A percentile compares a stretch with the other conserved stretches of the same genome.
These are phyloP conservation scores for Myotis findleyi DNA, from an alignment of 2,797 vertebrate genomes.

Conservation along the genomic window DNA sequence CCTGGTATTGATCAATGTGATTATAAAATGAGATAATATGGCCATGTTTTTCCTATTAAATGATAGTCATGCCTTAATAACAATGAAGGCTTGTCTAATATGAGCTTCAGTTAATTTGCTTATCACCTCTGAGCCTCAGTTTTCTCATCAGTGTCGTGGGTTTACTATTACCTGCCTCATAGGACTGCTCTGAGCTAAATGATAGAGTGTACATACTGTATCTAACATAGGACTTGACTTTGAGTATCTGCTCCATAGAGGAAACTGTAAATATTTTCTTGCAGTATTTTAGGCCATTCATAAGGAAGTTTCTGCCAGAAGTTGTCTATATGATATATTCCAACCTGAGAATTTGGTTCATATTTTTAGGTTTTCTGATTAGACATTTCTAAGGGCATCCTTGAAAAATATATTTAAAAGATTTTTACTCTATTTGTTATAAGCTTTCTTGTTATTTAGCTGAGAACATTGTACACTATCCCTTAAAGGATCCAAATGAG, in stretches of 20 bases:
- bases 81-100: neutral
- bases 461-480: conserved; percentile 66
- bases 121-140: neutral
- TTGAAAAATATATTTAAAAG: conserved; percentile 48
- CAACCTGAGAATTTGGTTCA: conserved; percentile 44
- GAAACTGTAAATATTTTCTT: conserved; percentile 21
- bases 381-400: conserved; percentile 41
- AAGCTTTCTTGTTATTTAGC: conserved; percentile 59
- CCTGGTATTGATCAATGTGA: neutral
- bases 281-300: neutral
- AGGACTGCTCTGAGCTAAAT: neutral
- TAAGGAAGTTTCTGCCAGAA: conserved; percentile 40
- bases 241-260: neutral
- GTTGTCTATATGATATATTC: neutral
- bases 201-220: neutral
- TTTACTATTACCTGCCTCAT: neutral
- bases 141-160: neutral
- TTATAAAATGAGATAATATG: neutral
- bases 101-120: neutral
- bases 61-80: neutral
- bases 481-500: conserved; percentile 73
- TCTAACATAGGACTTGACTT: neutral
- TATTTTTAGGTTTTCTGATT: conserved; percentile 54
- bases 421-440: conserved; percentile 55
- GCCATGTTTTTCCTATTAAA: neutral